Base-by-base conservation (phyloP, 2,888 invertebrate genomes). In the Spodoptera exigua region DNA sequence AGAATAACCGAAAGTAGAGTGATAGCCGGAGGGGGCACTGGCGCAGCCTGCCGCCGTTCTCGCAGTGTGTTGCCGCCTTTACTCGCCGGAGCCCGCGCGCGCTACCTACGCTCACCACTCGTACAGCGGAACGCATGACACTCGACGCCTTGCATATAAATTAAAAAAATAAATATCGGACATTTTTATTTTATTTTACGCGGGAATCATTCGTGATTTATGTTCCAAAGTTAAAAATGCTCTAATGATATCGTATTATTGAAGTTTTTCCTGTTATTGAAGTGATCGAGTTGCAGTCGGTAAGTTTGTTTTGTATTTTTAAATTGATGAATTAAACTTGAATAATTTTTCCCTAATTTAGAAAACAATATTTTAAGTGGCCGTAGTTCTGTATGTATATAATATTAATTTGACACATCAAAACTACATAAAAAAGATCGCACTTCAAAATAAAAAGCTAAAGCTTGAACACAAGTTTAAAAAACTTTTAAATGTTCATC, bases 1-100 rank as follows among this genome's bases (percentile, higher is more conserved):
- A 83, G 86, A 84, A 86, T 82, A 85, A 87, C 89, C 88, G 89
- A 93, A 91, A 92, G 92, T 91, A 88, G 89, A 89, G 88, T 89
- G 88, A 89, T 88, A 88, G 87, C 87, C 86, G 89, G 89, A 83
- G 89, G 89, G 89, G 91, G 88, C 84, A 83, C 74, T 79, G 75
- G 82, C 83, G 87, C 87, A 84, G 85, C 76, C 78, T 79, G 79
- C 77, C 76, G 76, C 61, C 79, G 75, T 61, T 78, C 86, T 84
- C 84, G 76, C 91, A 93, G 93, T 93, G 89, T 88, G 81, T 86
- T 80, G 84, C 86, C 83, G 89, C 85, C 89, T 87, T 88, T 89
- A 88, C 84, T 66, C 80, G 83, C 70, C 78, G 87, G 68, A 86
- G 86, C 89, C 76, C 89, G 93, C 83, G 91, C 80, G 83, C 84